Percentiles rank a stretch among this genome's conserved stretches.
Evolutionary conservation across 2,888 invertebrate species (phyloP).

Genomic region (Callimorpha dominula): DNA sequence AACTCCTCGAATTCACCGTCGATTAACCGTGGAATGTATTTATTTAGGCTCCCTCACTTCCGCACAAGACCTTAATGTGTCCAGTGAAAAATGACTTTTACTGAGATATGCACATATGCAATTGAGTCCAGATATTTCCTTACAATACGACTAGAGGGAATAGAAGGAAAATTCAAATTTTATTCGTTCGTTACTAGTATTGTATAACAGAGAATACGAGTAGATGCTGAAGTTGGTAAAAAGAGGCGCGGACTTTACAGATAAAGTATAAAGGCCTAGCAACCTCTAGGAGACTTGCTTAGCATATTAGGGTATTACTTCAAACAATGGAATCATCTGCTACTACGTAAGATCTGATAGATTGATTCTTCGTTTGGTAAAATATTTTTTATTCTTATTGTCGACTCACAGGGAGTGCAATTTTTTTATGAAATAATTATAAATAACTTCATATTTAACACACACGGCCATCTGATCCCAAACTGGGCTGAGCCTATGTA

Average conservation of each 20-base stretch:
- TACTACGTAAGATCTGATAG: no score
- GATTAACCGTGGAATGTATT: slow-evolving; percentile 81
- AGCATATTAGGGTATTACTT: no score
- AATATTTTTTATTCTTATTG: no score
- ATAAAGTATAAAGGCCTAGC: no score
- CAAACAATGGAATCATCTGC: no score
- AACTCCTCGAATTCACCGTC: slow-evolving; percentile 72
- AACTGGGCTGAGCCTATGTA: no score
- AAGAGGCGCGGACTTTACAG: not conserved
- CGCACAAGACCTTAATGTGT: slow-evolving; percentile 69
- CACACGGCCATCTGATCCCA: no score
- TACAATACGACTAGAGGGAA: slow-evolving; percentile 1
- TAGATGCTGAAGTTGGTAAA: not conserved
- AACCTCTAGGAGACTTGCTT: no score
- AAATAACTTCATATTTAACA: no score
- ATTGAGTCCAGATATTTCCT: slow-evolving; percentile 36
- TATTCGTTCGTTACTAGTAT: not conserved
- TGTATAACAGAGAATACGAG: not conserved
- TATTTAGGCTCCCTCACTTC: slow-evolving; percentile 76
- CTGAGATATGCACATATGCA: slow-evolving; percentile 62
- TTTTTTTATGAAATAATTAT: no score
- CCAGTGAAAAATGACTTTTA: slow-evolving; percentile 69
- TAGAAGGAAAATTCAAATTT: not conserved
- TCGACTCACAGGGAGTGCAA: no score
- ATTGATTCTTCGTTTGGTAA: no score